Evolutionary conservation across 1,140 invertebrate genomes (phyloP), one percentile per base, ranked within the genome.

Genomic region (Camponotus floridanus): DNA sequence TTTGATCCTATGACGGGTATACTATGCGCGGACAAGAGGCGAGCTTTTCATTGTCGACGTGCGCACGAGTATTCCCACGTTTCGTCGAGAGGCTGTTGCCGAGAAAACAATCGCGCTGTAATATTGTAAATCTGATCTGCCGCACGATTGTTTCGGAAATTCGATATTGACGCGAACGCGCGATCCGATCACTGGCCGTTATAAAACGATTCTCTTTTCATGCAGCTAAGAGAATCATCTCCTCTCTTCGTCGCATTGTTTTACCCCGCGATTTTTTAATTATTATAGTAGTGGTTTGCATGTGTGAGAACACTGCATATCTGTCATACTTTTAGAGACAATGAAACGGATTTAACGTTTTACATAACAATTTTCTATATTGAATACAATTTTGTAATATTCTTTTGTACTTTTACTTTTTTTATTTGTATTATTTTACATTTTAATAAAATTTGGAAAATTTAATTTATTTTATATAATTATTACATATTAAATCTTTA

Each of bases 41-140:
- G 59, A 87, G 88, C 83, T 92, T 91, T 90, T 90, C 90, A 88
- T 88, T 86, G 90, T 90, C 86, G 90, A 88, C 86, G 80, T 79
- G 55, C 64, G 86, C 80, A 86, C 78, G 83, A 91, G 81, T 81
- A 93, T 93, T 94, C 93, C 92, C 93, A 94, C 93, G 93, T 93
- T 93, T 94, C 88, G 89, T 92, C 91, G 90, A 90, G 89, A 57
- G 87, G 8, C 67, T 68, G 85, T 90, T 89, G 86, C 70, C 62
- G 81, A 76, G 39, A 45, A 90, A 93, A 94, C 92, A 93, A 93
- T 94, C 88, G 91, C 87, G 57, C 64, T 57, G 26, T 26, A 26
- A 42, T 51, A 76, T 76, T 85, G 88, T 90, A 87, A 90, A 90
- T 90, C 71, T 62, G 80, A 85, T 90, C 81, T 81, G 85, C 86